phyloP scores from a whole-genome alignment of 2,113 vertebrate species.

The Oryzias javanicus region DNA sequence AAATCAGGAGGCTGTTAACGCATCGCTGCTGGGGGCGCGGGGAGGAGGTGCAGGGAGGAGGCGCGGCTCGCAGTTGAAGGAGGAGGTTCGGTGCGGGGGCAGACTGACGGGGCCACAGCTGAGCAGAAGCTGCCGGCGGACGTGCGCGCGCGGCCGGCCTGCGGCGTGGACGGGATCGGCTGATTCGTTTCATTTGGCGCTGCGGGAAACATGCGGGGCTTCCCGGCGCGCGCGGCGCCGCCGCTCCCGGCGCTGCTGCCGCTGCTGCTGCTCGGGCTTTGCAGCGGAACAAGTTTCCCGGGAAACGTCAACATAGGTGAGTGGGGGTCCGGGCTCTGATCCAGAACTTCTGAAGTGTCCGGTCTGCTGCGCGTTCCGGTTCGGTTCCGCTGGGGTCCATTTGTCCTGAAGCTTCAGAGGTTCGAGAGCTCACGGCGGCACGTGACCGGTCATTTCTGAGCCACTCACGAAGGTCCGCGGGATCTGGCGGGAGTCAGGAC shows the following conservation, averaged over 20 bases:
- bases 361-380: no score
- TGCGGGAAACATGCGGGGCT: conserved; percentile 90
- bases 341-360: not conserved
- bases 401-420: no score
- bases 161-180: conserved; percentile 81
- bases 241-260: conserved; percentile 63
- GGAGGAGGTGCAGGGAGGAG: not conserved
- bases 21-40: no score
- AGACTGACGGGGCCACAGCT: not conserved
- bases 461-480: no score
- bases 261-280: conserved; percentile 85
- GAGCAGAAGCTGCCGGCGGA: conserved; percentile 14
- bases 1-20: no score
- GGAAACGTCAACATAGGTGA: conserved; percentile 98
- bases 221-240: conserved; percentile 73
- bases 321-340: conserved; percentile 47
- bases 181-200: conserved; percentile 77
- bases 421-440: no score
- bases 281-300: conserved; percentile 94
- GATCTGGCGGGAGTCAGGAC: no score
- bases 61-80: not conserved
- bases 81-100: conserved; percentile 20
- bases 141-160: conserved; percentile 33
- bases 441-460: no score
- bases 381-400: no score